Conservation (phyloP, 2,113 vertebrate species). For the Sminthopsis crassicaudata region DNA sequence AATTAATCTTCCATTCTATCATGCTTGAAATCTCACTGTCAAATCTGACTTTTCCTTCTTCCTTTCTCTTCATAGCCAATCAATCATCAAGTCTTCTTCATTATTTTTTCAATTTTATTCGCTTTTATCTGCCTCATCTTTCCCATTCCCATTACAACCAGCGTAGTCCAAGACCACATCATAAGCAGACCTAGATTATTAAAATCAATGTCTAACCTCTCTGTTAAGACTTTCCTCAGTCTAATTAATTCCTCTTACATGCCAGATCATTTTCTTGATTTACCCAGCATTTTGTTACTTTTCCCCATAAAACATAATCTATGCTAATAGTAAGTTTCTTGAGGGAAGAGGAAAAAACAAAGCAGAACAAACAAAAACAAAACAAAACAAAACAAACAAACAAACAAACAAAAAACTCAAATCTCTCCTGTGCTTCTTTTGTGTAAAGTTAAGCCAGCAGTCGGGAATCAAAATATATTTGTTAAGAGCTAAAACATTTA, state of each 20-base stretch:
- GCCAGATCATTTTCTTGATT: not conserved
- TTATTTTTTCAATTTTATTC: not conserved
- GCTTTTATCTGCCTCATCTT: not conserved
- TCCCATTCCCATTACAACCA: not conserved
- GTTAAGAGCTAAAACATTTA: not conserved
- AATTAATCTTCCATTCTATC: not conserved
- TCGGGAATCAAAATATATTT: not conserved
- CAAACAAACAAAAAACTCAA: not conserved
- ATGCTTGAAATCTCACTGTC: not conserved
- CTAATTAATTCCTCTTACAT: not conserved
- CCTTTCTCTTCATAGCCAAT: not conserved
- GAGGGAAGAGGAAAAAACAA: not conserved
- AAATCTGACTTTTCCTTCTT: not conserved
- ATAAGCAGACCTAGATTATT: not conserved
- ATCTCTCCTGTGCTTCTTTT: not conserved
- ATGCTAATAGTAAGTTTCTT: not conserved
- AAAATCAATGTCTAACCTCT: not conserved
- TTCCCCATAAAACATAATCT: not conserved
- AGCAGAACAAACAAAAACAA: too few relatives aligned
- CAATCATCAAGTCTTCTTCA: not conserved
- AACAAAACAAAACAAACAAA: too few relatives aligned
- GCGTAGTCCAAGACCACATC: not conserved
- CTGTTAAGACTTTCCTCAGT: not conserved
- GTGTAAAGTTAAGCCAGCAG: not conserved
- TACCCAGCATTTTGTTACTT: not conserved